Conservation (phyloP, 2,113 vertebrate genomes). For the Parus major region DNA sequence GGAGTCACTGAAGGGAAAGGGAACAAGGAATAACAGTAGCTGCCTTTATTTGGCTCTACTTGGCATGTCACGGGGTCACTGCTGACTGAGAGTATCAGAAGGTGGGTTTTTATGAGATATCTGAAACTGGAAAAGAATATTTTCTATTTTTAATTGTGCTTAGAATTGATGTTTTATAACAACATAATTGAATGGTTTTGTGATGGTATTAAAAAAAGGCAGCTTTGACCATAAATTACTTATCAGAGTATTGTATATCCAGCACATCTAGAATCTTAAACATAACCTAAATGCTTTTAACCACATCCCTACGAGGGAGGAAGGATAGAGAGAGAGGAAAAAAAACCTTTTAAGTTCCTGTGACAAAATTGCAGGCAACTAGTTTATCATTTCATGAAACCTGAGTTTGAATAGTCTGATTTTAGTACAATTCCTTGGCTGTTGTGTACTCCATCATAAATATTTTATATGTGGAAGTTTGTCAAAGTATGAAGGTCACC, state of each 20-base stretch:
- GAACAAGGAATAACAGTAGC: not conserved
- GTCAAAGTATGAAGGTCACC: not conserved
- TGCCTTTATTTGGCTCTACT: not conserved
- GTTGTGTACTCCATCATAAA: not conserved
- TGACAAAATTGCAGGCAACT: not conserved
- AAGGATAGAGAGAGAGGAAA: not conserved
- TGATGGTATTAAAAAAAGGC: not conserved
- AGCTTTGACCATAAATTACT: not conserved
- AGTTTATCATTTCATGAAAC: not conserved
- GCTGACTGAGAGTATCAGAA: not conserved
- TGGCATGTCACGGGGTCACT: not conserved
- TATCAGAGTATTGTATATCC: not conserved
- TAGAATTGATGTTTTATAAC: not conserved
- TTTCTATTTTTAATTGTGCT: not conserved
- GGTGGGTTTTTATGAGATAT: not conserved
- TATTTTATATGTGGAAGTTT: not conserved
- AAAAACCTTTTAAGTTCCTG: not conserved
- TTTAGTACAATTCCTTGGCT: not conserved
- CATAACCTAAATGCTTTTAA: not conserved
- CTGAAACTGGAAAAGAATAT: not conserved
- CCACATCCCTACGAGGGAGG: not conserved
- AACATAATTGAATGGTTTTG: not conserved
- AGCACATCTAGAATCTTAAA: not conserved
- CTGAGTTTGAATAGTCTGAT: not conserved
- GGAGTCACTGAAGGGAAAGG: not conserved